Conservation (phyloP, 2,113 vertebrate genomes). For the Pipra filicauda region DNA sequence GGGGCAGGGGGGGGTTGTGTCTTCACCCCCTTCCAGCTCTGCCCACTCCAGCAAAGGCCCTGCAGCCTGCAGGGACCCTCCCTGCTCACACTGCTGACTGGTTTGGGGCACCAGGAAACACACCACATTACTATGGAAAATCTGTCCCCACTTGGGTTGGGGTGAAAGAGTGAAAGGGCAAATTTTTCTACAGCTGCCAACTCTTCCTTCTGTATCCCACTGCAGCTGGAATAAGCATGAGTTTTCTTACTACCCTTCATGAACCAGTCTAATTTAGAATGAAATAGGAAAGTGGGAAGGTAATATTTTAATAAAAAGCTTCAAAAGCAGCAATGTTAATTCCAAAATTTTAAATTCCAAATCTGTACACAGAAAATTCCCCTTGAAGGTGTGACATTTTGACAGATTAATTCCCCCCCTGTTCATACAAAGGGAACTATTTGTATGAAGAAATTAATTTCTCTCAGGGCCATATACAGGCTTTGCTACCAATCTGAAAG, state of each 20-base stretch:
- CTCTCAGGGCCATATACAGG: no score
- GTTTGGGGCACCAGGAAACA: neutral
- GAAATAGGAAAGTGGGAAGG: neutral
- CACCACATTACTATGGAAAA: accelerated
- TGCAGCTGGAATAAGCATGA: neutral
- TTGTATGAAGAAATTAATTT: neutral
- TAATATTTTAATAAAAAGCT: neutral
- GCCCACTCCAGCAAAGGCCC: neutral
- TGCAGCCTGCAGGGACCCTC: neutral
- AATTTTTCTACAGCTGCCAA: neutral
- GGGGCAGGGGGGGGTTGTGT: no score
- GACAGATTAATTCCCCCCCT: neutral
- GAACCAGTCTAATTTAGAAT: neutral
- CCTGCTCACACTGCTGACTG: accelerated
- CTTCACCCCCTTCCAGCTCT: neutral
- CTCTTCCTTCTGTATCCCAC: neutral
- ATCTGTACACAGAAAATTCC: neutral
- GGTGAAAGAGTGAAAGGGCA: neutral
- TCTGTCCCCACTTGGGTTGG: neutral
- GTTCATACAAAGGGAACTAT: neutral
- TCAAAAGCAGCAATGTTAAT: neutral
- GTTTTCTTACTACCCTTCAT: neutral
- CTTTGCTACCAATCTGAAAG: neutral
- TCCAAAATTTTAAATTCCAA: neutral
- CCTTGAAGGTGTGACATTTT: neutral